These are phyloP conservation scores for Auanema freiburgensis DNA, from an alignment of 2,888 invertebrate species.

Conservation along the genomic window DNA sequence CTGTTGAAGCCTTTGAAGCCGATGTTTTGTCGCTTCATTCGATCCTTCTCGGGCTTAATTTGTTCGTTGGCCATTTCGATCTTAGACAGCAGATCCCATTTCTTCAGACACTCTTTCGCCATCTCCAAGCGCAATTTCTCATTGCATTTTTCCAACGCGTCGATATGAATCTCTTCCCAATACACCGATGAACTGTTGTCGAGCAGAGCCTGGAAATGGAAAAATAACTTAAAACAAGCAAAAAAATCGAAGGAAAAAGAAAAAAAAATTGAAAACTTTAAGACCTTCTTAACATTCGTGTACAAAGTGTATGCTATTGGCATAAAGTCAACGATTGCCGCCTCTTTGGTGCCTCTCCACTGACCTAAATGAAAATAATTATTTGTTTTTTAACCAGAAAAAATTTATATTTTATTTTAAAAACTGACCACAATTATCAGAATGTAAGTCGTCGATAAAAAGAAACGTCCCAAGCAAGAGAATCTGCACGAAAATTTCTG, in stretches of 20 bases:
- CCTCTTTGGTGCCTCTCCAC: slow-evolving; percentile 30
- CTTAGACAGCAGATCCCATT: slow-evolving; percentile 25
- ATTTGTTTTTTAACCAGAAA: slow-evolving; percentile 15
- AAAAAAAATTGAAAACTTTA: slow-evolving; percentile 1
- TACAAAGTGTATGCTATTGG: slow-evolving; percentile 21
- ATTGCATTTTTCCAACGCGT: slow-evolving; percentile 26
- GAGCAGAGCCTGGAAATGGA: slow-evolving; percentile 16
- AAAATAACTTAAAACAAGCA: no score
- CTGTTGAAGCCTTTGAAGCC: slow-evolving; percentile 25
- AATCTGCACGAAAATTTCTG: slow-evolving; percentile 25
- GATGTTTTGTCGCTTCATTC: slow-evolving; percentile 22
- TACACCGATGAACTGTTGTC: slow-evolving; percentile 18
- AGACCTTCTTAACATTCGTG: slow-evolving; percentile 27
- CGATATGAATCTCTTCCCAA: no score
- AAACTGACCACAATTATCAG: slow-evolving; percentile 27
- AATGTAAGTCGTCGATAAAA: slow-evolving; percentile 25
- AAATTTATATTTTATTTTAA: slow-evolving; percentile 20
- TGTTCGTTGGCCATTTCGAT: slow-evolving; percentile 28
- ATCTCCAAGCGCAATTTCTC: slow-evolving; percentile 25
- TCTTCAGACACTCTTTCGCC: slow-evolving; percentile 20
- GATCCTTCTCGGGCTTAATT: slow-evolving; percentile 26
- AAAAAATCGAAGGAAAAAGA: no score
- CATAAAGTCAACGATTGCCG: slow-evolving; percentile 31
- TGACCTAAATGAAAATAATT: slow-evolving; percentile 27
- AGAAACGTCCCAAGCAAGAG: slow-evolving; percentile 22